A percentile compares a stretch with the other conserved stretches of the same genome.
phyloP scores from a whole-genome alignment of 2,113 vertebrate species.

The Alosa alosa region DNA sequence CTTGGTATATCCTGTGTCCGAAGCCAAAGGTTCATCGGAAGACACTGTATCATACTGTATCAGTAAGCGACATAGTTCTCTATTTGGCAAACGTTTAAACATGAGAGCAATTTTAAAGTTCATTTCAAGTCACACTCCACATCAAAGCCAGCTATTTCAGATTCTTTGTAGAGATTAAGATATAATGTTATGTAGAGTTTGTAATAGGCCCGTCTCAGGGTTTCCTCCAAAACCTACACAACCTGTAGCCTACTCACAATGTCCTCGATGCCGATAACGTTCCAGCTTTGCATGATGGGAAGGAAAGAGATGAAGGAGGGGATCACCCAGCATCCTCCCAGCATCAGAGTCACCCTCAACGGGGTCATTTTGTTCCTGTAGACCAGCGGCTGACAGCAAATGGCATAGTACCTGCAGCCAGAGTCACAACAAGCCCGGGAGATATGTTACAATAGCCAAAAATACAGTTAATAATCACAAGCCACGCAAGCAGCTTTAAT shows the following conservation, averaged over 20 bases:
- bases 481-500: background rate
- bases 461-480: background rate
- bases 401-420: conserved; percentile 73
- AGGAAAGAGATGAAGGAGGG: conserved; percentile 77
- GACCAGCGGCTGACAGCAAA: conserved; percentile 79
- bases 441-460: background rate
- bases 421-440: background rate
- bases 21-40: background rate
- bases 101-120: background rate
- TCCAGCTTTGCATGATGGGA: conserved; percentile 81
- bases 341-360: conserved; percentile 71
- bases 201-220: background rate
- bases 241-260: conserved; percentile 62
- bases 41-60: background rate
- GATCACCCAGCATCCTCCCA: conserved; percentile 77
- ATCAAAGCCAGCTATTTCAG: background rate
- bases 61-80: background rate
- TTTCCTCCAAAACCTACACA: background rate
- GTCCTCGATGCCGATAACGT: conserved; percentile 75
- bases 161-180: background rate
- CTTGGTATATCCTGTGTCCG: background rate
- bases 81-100: background rate
- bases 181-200: background rate
- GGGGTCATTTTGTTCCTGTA: conserved; percentile 80
- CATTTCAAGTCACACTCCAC: background rate